A percentile compares a stretch with the other conserved stretches of the same genome.
phyloP scores from a whole-genome alignment of 35 echinoderm and acorn worm species.

The Stichopus chloronotus region DNA sequence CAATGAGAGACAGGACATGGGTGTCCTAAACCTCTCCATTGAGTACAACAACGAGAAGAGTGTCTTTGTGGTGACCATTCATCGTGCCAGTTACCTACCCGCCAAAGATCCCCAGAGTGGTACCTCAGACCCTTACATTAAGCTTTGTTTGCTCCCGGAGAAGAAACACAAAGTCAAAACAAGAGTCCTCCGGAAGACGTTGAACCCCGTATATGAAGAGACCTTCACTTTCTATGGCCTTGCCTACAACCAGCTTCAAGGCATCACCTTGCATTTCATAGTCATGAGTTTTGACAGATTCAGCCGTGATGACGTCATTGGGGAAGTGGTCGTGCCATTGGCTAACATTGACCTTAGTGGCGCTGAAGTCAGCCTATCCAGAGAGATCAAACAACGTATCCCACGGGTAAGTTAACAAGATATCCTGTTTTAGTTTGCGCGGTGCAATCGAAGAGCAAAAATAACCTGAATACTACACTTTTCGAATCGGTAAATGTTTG shows the following conservation, averaged over 20 bases:
- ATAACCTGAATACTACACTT: too few species aligned
- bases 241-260: constrained; percentile 98
- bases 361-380: constrained; percentile 73
- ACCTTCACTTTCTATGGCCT: constrained; percentile 98
- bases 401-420: constrained; percentile 68
- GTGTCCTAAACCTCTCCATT: constrained; percentile 83
- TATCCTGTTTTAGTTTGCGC: background rate
- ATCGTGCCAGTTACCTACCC: constrained; percentile 83
- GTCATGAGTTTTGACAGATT: constrained; percentile 99
- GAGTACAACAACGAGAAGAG: constrained; percentile 88
- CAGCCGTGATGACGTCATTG: constrained; percentile 96
- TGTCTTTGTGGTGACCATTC: constrained; percentile 95
- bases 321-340: constrained; percentile 95
- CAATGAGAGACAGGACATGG: constrained; percentile 67
- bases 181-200: constrained; percentile 88
- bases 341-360: constrained; percentile 94
- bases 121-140: constrained; percentile 96
- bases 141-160: constrained; percentile 95
- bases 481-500: too few species aligned
- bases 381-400: constrained; percentile 92
- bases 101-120: constrained; percentile 81
- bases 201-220: constrained; percentile 96
- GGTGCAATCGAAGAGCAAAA: too few species aligned
- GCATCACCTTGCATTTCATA: constrained; percentile 96
- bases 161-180: constrained; percentile 99